These are phyloP conservation scores for Papilio demoleus DNA, from an alignment of 2,888 invertebrate genomes.

Conservation along the genomic window DNA sequence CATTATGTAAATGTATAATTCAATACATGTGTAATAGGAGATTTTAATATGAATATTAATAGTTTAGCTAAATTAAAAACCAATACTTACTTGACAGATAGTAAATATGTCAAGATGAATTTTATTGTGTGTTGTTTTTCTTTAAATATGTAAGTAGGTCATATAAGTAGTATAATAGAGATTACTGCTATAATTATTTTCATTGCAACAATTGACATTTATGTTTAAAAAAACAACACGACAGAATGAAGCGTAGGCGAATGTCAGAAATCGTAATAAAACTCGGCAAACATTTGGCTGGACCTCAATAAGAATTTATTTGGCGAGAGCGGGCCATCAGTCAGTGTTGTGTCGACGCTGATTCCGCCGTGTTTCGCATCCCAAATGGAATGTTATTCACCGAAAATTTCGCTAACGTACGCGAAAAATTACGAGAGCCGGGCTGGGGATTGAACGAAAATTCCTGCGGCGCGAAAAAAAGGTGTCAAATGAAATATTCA, in stretches of 20 bases:
- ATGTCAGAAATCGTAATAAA: slow-evolving; percentile 38
- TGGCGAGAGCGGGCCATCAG: slow-evolving; percentile 71
- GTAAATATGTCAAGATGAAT: not conserved
- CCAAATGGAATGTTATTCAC: slow-evolving; percentile 83
- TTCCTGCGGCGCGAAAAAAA: slow-evolving; percentile 78
- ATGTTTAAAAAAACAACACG: not conserved
- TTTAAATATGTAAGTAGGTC: too few species aligned
- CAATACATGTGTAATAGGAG: slow-evolving; percentile 3
- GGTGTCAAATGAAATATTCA: slow-evolving; percentile 85
- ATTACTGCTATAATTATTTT: not conserved
- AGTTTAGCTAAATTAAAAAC: too few species aligned
- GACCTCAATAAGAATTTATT: slow-evolving; percentile 74
- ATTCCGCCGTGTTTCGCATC: slow-evolving; percentile 78
- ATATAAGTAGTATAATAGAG: too few species aligned
- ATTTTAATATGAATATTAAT: not conserved
- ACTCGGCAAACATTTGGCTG: slow-evolving; percentile 55
- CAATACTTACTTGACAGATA: not conserved
- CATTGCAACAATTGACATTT: slow-evolving; percentile 1
- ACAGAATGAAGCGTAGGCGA: slow-evolving; percentile 9
- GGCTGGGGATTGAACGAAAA: slow-evolving; percentile 80
- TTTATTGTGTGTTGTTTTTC: not conserved
- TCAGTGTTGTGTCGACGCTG: slow-evolving; percentile 80
- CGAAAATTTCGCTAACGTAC: slow-evolving; percentile 77
- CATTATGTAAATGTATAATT: slow-evolving; percentile 41
- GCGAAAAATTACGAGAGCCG: slow-evolving; percentile 80